Evolutionary conservation across 1,140 invertebrate genomes (phyloP).

Genomic region (Physella acuta): DNA sequence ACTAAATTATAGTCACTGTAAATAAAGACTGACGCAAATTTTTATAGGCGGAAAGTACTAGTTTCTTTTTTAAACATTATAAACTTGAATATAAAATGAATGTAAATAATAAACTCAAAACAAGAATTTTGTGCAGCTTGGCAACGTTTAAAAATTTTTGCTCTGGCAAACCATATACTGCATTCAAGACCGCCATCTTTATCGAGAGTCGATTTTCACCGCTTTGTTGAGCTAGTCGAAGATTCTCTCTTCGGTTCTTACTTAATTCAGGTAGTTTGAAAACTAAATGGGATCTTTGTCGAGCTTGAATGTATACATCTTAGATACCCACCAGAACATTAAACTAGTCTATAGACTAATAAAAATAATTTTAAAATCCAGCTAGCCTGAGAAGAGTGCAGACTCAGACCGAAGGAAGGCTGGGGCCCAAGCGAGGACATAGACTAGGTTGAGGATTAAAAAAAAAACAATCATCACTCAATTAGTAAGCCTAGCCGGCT

Average conservation of each 20-base stretch:
- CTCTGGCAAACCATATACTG: not conserved
- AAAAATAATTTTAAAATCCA: not conserved
- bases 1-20: not conserved
- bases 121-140: not conserved
- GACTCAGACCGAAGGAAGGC: not conserved
- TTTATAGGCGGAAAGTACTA: not conserved
- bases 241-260: slow-evolving; percentile 14
- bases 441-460: not conserved
- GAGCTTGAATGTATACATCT: not conserved
- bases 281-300: not conserved
- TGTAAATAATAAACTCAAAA: too few relatives aligned
- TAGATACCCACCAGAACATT: not conserved
- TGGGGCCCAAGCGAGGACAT: not conserved
- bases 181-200: slow-evolving; percentile 17
- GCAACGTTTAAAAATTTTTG: not conserved
- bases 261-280: slow-evolving; percentile 1
- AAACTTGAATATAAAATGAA: not conserved
- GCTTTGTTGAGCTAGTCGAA: slow-evolving; percentile 17
- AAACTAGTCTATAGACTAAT: not conserved
- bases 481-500: not conserved
- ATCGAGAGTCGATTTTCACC: not conserved
- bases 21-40: not conserved
- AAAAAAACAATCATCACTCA: too few relatives aligned
- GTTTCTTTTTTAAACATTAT: not conserved
- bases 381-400: not conserved